Percentiles rank a stretch among this genome's conserved stretches.
phyloP scores from a whole-genome alignment of 2,113 vertebrate species.

The Vidua chalybeata region DNA sequence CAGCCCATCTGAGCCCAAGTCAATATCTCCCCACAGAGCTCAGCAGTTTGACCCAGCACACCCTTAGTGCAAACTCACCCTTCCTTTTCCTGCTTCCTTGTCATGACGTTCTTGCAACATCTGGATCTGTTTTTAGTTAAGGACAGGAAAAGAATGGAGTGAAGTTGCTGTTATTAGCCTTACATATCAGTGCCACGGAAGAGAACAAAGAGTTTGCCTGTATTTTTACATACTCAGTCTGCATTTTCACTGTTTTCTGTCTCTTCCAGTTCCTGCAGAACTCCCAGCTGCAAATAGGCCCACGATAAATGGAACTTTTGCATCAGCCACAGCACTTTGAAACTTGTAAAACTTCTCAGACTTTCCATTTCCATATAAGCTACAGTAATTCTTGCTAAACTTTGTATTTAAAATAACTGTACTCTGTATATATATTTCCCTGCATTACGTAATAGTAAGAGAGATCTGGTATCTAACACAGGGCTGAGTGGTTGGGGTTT shows the following conservation, averaged over 20 bases:
- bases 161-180: slow-evolving; percentile 65
- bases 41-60: slow-evolving; percentile 50
- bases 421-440: slow-evolving; percentile 5
- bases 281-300: slow-evolving; percentile 62
- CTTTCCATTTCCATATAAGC: slow-evolving; percentile 14
- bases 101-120: slow-evolving; percentile 22
- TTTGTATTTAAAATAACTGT: slow-evolving; percentile 51
- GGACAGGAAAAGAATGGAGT: slow-evolving; percentile 74
- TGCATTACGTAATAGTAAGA: slow-evolving; percentile 25
- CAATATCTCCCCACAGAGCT: neutral
- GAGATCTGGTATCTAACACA: slow-evolving; percentile 31
- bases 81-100: slow-evolving; percentile 47
- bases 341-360: slow-evolving; percentile 38
- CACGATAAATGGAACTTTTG: slow-evolving; percentile 76
- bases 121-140: slow-evolving; percentile 74
- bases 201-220: slow-evolving; percentile 70
- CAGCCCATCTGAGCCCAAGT: neutral
- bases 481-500: neutral
- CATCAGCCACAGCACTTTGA: slow-evolving; percentile 4
- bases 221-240: slow-evolving; percentile 66
- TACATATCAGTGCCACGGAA: slow-evolving; percentile 72
- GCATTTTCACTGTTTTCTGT: slow-evolving; percentile 71
- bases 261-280: slow-evolving; percentile 79
- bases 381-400: neutral
- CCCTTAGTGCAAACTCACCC: neutral